Evolutionary conservation across 2,888 invertebrate species (phyloP).

Genomic region (Leistus spinibarbis): DNA sequence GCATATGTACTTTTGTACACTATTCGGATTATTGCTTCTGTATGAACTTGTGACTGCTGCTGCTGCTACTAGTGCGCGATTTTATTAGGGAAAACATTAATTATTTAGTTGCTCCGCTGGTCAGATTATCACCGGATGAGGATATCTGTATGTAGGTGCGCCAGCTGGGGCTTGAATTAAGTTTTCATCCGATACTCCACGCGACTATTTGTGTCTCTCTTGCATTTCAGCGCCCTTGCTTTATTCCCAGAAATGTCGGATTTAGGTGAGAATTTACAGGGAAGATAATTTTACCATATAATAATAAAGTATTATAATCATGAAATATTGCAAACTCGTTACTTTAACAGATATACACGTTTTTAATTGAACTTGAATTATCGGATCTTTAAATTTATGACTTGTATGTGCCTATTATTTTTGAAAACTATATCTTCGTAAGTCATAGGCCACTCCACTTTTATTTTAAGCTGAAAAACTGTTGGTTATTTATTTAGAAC

Average conservation of each 20-base stretch:
- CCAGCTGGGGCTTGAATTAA: background rate
- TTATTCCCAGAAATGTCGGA: background rate
- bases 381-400: too few relatives aligned
- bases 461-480: too few relatives aligned
- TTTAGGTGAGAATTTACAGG: background rate
- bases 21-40: background rate
- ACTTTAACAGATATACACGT: too few relatives aligned
- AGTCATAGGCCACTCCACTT: too few relatives aligned
- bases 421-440: too few relatives aligned
- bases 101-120: background rate
- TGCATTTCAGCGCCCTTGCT: background rate
- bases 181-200: background rate
- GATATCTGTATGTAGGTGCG: background rate
- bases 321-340: too few relatives aligned
- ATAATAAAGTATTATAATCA: too few relatives aligned
- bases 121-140: background rate
- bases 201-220: background rate
- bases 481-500: too few relatives aligned
- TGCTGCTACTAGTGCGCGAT: background rate
- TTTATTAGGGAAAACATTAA: background rate
- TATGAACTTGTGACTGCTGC: background rate
- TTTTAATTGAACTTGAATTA: too few relatives aligned
- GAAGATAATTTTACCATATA: too few relatives aligned
- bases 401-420: too few relatives aligned
- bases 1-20: constrained; percentile 5